These are phyloP conservation scores for Lagopus leucura DNA, from an alignment of 2,113 vertebrate species.

Conservation along the genomic window DNA sequence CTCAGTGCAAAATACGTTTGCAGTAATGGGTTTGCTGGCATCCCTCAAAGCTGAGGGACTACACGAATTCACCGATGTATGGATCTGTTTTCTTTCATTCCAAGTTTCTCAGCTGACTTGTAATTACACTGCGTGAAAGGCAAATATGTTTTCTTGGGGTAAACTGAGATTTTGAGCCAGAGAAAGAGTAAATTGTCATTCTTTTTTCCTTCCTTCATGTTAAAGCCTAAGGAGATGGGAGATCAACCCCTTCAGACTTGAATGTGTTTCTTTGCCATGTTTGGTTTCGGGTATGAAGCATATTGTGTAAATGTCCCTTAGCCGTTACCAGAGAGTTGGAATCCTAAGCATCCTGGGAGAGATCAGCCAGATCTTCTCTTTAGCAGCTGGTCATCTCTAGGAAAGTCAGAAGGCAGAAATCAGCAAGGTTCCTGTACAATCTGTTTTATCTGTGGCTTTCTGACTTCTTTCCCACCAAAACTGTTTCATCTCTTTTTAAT, in stretches of 20 bases:
- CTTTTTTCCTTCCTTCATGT: background rate
- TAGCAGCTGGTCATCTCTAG: background rate
- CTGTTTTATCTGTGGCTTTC: background rate
- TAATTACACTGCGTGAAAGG: conserved; percentile 45
- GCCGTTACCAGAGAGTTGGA: background rate
- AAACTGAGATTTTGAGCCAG: conserved; percentile 36
- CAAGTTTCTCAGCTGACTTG: conserved; percentile 61
- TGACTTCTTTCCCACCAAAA: background rate
- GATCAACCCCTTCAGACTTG: background rate
- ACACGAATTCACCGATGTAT: conserved; percentile 33
- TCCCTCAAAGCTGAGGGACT: conserved; percentile 65
- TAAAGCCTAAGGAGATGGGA: background rate
- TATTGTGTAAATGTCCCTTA: background rate
- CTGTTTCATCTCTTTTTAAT: background rate
- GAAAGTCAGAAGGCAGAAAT: background rate
- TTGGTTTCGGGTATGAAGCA: background rate
- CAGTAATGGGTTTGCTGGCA: conserved; percentile 74
- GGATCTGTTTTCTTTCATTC: conserved; percentile 71
- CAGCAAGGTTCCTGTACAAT: background rate
- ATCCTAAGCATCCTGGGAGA: background rate
- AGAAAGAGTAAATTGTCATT: conserved; percentile 12
- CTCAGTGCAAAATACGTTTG: conserved; percentile 12
- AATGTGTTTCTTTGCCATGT: background rate
- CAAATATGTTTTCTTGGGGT: conserved; percentile 24
- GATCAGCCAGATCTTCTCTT: background rate